Conservation (phyloP, 1,140 invertebrate species). For the Rhyzopertha dominica region DNA sequence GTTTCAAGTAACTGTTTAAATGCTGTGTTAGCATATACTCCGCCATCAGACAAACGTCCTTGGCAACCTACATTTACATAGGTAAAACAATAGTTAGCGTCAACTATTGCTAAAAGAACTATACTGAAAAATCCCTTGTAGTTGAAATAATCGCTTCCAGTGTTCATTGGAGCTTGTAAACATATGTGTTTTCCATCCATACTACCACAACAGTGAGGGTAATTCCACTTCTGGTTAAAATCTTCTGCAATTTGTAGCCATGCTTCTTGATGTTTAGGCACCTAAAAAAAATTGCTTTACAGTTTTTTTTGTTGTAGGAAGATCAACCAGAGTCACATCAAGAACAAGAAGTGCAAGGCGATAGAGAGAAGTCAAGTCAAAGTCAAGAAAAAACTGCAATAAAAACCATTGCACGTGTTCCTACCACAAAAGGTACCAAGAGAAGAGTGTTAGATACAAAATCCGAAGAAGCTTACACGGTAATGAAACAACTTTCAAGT, state of each 20-base stretch:
- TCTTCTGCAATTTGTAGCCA: conserved; percentile 9
- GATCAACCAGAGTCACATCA: conserved; percentile 8
- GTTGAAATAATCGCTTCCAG: conserved; percentile 47
- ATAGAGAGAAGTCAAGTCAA: no score
- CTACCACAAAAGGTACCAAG: conserved; percentile 9
- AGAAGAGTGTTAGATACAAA: conserved; percentile 11
- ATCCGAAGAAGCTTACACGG: no score
- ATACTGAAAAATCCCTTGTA: conserved; percentile 44
- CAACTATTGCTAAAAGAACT: conserved; percentile 45
- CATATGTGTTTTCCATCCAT: conserved; percentile 46
- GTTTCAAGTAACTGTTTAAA: no score
- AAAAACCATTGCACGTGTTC: background rate
- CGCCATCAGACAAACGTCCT: conserved; percentile 43
- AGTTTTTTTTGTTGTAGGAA: conserved; percentile 11
- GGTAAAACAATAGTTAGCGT: conserved; percentile 44
- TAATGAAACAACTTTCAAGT: no score
- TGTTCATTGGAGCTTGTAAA: conserved; percentile 32
- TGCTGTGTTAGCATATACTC: no score
- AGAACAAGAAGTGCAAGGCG: conserved; percentile 13
- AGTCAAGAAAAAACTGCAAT: conserved; percentile 7
- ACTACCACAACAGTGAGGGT: conserved; percentile 5
- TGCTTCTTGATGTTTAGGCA: conserved; percentile 7
- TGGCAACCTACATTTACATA: conserved; percentile 46
- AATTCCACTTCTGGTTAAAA: conserved; percentile 10
- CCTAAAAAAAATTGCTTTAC: conserved; percentile 6